Evolutionary conservation across 1,140 invertebrate species (phyloP).

Genomic region (Trichogramma pretiosum): DNA sequence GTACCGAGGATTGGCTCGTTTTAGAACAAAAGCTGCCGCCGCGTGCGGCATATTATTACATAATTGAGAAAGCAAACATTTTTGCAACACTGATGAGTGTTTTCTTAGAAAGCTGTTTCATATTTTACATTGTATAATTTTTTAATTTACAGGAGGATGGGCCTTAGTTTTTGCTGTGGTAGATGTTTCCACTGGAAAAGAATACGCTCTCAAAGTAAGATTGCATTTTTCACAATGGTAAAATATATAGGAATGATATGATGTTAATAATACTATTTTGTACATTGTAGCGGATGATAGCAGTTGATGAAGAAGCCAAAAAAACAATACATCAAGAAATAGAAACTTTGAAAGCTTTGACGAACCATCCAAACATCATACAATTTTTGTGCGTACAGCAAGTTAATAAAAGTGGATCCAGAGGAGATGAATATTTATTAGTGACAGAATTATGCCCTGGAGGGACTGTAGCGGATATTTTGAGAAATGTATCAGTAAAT

Average conservation of each 20-base stretch:
- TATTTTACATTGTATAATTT: constrained; percentile 7
- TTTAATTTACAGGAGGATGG: constrained; percentile 69
- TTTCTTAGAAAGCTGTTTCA: too few species aligned
- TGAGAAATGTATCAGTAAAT: constrained; percentile 54
- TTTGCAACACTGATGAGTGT: background rate
- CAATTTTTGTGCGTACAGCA: constrained; percentile 68
- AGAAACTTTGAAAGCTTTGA: constrained; percentile 65
- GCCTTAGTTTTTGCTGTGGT: constrained; percentile 89
- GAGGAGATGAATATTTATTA: constrained; percentile 62
- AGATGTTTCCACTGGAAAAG: constrained; percentile 74
- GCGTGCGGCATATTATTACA: too few species aligned
- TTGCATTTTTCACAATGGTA: constrained; percentile 1
- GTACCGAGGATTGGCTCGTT: too few species aligned
- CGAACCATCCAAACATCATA: constrained; percentile 72
- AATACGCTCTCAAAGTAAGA: constrained; percentile 78
- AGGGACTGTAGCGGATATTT: constrained; percentile 72
- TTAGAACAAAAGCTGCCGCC: too few species aligned
- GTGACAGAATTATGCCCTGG: constrained; percentile 65
- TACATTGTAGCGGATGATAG: constrained; percentile 57
- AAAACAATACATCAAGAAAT: constrained; percentile 70
- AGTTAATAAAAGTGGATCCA: constrained; percentile 50
- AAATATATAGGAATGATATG: background rate
- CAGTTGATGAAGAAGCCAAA: constrained; percentile 69
- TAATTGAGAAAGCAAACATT: background rate
- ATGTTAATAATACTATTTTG: constrained; percentile 4